Percentiles rank a stretch among this genome's conserved stretches.
phyloP scores from a whole-genome alignment of 2,888 invertebrate species.

The Apomyelois bistriatella region DNA sequence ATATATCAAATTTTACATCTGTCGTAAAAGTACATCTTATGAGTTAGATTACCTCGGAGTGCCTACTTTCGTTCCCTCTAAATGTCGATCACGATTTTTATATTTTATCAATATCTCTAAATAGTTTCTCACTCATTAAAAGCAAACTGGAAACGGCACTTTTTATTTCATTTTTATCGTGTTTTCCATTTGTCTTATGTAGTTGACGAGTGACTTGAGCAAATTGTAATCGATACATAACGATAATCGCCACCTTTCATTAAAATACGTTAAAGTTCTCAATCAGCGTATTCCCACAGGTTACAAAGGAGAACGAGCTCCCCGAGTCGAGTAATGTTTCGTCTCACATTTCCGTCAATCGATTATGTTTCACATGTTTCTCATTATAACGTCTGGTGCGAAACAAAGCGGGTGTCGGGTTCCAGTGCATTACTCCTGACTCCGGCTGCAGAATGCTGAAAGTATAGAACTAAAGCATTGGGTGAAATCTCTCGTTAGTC shows the following conservation, averaged over 20 bases:
- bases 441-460: background rate
- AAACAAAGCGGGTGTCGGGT: conserved; percentile 70
- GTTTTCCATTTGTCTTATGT: too few relatives aligned
- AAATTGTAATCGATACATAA: background rate
- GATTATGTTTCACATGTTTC: conserved; percentile 74
- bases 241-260: background rate
- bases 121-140: too few relatives aligned
- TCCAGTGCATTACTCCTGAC: conserved; percentile 57
- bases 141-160: too few relatives aligned
- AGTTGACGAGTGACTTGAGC: too few relatives aligned
- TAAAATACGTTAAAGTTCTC: background rate
- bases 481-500: too few relatives aligned
- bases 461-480: background rate
- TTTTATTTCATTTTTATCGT: too few relatives aligned
- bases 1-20: too few relatives aligned
- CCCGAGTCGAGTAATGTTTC: conserved; percentile 49
- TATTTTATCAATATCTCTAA: too few relatives aligned
- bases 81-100: too few relatives aligned
- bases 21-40: too few relatives aligned
- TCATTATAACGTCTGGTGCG: conserved; percentile 73
- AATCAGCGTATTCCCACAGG: conserved; percentile 29
- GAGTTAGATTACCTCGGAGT: too few relatives aligned
- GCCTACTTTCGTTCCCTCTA: too few relatives aligned
- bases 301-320: conserved; percentile 46
- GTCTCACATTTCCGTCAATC: conserved; percentile 66